These are phyloP conservation scores for Carassius carassius DNA, from an alignment of 2,113 vertebrate species.

Conservation along the genomic window DNA sequence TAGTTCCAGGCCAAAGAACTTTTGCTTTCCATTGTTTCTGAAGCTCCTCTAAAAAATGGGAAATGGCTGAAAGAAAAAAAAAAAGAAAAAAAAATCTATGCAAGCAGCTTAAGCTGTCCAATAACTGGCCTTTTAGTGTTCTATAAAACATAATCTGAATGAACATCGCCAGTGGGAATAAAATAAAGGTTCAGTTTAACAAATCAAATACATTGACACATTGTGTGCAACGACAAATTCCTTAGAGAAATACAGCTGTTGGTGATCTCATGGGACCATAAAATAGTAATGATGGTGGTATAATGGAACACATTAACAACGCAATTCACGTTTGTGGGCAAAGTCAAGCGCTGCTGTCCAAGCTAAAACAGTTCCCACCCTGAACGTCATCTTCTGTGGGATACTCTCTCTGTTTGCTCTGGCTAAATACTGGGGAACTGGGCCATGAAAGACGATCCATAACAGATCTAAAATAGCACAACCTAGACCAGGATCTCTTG, in stretches of 20 bases:
- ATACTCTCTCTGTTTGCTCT: constrained; percentile 49
- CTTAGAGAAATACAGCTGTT: constrained; percentile 37
- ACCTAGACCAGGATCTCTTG: constrained; percentile 4
- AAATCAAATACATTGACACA: no score
- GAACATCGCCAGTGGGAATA: constrained; percentile 5
- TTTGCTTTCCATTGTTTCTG: not conserved
- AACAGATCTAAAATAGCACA: constrained; percentile 18
- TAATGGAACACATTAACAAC: constrained; percentile 69
- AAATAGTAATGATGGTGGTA: constrained; percentile 63
- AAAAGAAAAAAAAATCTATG: no score
- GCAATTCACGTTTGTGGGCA: constrained; percentile 62
- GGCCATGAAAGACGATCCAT: not conserved
- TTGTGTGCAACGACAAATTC: constrained; percentile 45
- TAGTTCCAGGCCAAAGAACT: not conserved
- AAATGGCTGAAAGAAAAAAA: not conserved
- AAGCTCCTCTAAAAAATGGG: not conserved
- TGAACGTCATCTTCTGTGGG: constrained; percentile 40
- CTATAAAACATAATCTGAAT: no score
- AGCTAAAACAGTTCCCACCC: constrained; percentile 40
- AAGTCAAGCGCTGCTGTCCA: not conserved
- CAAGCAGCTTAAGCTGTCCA: no score
- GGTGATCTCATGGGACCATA: constrained; percentile 72
- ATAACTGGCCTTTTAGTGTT: no score
- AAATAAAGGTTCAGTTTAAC: constrained; percentile 68
- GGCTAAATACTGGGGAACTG: constrained; percentile 26